These are phyloP conservation scores for Alloplasta piceator DNA, from an alignment of 2,888 invertebrate genomes.

Conservation along the genomic window DNA sequence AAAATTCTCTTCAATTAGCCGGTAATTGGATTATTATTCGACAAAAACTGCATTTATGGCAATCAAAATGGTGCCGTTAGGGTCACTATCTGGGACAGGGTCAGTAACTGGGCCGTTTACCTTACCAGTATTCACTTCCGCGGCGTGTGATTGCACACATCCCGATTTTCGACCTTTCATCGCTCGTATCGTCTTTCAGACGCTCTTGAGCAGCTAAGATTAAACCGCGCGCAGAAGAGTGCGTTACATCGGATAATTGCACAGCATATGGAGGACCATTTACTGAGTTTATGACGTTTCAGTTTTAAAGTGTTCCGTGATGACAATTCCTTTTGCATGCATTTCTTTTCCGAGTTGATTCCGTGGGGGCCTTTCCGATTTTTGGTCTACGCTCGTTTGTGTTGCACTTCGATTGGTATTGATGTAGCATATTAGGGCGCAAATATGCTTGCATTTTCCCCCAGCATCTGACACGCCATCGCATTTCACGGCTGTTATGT, in stretches of 20 bases:
- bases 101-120: too few relatives aligned
- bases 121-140: too few relatives aligned
- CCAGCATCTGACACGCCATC: constrained; percentile 52
- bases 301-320: constrained; percentile 31
- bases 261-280: constrained; percentile 7
- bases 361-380: constrained; percentile 62
- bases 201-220: constrained; percentile 23
- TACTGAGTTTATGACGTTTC: neutral
- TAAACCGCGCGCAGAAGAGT: constrained; percentile 1
- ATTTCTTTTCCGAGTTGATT: too few relatives aligned
- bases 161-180: too few relatives aligned
- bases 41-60: too few relatives aligned
- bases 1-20: too few relatives aligned
- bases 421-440: constrained; percentile 53
- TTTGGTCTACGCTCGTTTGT: constrained; percentile 62
- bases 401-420: constrained; percentile 59
- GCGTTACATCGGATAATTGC: constrained; percentile 23
- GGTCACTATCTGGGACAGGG: too few relatives aligned
- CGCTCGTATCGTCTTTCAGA: too few relatives aligned
- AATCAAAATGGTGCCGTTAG: too few relatives aligned
- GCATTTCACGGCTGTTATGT: constrained; percentile 41
- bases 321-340: too few relatives aligned
- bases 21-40: too few relatives aligned
- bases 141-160: too few relatives aligned
- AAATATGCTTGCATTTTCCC: constrained; percentile 63